Base-by-base conservation (phyloP, 2,797 vertebrate species). In the Morelia viridis region DNA sequence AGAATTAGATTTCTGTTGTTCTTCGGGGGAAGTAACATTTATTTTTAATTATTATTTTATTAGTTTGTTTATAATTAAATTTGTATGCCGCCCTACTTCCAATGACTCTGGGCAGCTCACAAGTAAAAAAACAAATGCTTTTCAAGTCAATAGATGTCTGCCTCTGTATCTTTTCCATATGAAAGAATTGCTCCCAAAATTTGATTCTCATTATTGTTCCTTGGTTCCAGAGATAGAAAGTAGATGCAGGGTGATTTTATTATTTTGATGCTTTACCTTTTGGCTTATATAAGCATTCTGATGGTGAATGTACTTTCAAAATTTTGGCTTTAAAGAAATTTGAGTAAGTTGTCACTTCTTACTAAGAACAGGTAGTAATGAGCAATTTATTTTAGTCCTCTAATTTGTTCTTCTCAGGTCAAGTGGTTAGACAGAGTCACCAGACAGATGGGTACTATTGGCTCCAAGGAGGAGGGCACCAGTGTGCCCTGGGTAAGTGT, bases 401-500 rank as follows among this genome's bases (percentile, higher is more conserved):
- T 85, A 26, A 17, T 10, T 87, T 95, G 94, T 90, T 86, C 15
- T 87, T 92, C n/a, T 57, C 91, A 96, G 96, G 80, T 87, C 60
- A 91, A 0, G 22, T 15, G 80, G 31, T 83, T 87, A 56, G 90
- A 62, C 28, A 90, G 90, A 57, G 35, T 94, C 60, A 94, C 95
- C 61, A 95, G 94, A 83, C 92, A 92, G 31, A 19, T 85, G n/a
- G 65, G 13, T 11, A 3, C 56, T 31, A 3, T 15, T 5, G 46
- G n/a, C 57, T 22, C 61, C 31, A 89, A 89, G 71, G 87, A 93
- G 12, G 95, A 96, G 65, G 94, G 94, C 11, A 58, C 90, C 71
- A 84, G 58, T 65, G 57, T 93, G 58, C 57, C 93, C 56, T 96
- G 95, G 96, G 97, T 97, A 94, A 95, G 95, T 96, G 35, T 56